A percentile compares a stretch with the other conserved stretches of the same genome.
Conservation (phyloP, 2,113 vertebrate genomes). For the Tetrao urogallus region DNA sequence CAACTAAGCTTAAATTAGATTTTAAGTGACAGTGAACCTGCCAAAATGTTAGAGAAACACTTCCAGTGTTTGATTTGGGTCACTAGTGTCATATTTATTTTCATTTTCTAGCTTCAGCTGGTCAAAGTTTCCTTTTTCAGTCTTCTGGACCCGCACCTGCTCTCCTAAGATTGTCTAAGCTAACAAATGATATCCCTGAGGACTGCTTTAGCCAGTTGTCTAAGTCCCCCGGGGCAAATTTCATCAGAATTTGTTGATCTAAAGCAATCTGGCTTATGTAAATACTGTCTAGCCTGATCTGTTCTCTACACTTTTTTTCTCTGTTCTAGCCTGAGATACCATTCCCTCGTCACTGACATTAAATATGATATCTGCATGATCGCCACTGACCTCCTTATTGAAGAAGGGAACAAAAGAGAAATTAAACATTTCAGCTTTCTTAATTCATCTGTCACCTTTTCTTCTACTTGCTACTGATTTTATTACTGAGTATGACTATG, state of each 20-base stretch:
- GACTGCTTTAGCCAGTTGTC: neutral
- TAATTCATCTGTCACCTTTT: neutral
- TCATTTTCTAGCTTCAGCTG: neutral
- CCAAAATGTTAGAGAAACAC: neutral
- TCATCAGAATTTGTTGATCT: slow-evolving; percentile 10
- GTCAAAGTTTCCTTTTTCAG: slow-evolving; percentile 10
- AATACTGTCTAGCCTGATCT: neutral
- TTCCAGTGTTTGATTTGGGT: neutral
- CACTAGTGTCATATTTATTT: neutral
- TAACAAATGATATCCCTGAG: neutral
- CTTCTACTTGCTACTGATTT: neutral
- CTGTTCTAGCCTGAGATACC: neutral
- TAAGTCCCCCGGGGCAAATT: neutral
- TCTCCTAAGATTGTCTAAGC: neutral
- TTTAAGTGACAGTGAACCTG: neutral
- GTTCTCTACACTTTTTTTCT: neutral
- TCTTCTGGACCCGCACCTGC: neutral
- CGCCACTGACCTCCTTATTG: neutral
- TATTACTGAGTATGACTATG: neutral
- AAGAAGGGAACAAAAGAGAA: neutral
- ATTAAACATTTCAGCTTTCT: neutral
- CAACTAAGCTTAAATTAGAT: neutral
- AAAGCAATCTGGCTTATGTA: neutral
- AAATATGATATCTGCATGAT: neutral
- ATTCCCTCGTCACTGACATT: neutral